These are phyloP conservation scores for Drosophila emarginata DNA, from an alignment of 2,888 invertebrate genomes.

Conservation along the genomic window DNA sequence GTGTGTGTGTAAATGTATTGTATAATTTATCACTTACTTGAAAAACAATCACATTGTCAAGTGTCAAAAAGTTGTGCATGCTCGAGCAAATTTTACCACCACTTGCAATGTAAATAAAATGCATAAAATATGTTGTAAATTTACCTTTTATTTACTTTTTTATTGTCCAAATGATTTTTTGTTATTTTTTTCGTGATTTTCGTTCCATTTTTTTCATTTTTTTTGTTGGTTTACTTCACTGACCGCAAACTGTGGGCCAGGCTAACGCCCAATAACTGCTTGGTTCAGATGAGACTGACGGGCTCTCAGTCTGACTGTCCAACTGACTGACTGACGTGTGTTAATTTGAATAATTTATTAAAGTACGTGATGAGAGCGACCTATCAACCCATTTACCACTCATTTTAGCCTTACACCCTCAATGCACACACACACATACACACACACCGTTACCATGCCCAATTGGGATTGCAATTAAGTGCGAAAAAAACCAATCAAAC, in stretches of 20 bases:
- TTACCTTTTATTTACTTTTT: constrained; percentile 42
- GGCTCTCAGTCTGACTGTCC: constrained; percentile 22
- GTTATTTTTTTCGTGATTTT: constrained; percentile 23
- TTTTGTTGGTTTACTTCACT: constrained; percentile 47
- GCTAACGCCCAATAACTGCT: constrained; percentile 53
- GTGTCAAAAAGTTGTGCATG: constrained; percentile 66
- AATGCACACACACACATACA: background rate
- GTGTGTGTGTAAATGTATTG: constrained; percentile 43
- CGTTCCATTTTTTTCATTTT: constrained; percentile 19
- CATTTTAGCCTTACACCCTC: background rate
- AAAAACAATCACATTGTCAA: constrained; percentile 77
- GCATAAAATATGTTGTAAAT: constrained; percentile 72
- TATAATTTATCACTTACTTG: constrained; percentile 74
- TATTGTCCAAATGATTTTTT: constrained; percentile 8
- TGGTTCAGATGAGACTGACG: background rate
- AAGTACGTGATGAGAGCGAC: constrained; percentile 76
- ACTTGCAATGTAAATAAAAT: constrained; percentile 60
- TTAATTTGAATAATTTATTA: constrained; percentile 81
- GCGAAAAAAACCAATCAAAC: constrained; percentile 66
- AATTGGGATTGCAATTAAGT: constrained; percentile 66
- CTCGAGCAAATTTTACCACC: constrained; percentile 27
- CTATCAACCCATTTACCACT: constrained; percentile 48
- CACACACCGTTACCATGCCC: constrained; percentile 18
- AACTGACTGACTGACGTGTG: constrained; percentile 58
- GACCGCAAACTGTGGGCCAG: constrained; percentile 75